Conservation (phyloP, 2,113 vertebrate species). For the Sciurus niger region DNA sequence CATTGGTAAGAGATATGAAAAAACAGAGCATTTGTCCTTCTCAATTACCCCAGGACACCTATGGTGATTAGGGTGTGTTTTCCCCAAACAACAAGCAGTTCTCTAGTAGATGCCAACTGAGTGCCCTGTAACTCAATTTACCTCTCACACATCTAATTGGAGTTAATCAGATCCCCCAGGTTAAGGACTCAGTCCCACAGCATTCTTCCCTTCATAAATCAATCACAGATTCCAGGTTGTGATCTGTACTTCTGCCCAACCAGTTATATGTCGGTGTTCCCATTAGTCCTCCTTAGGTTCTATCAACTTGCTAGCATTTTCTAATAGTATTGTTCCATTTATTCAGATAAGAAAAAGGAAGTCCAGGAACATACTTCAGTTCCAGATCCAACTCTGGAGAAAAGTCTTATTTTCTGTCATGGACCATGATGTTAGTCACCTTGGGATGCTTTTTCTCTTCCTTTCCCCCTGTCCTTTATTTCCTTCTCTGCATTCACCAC, state of each 20-base stretch:
- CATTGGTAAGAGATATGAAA: too few species aligned
- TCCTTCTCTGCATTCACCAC: not conserved
- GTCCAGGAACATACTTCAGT: not conserved
- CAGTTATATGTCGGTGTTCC: not conserved
- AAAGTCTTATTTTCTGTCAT: not conserved
- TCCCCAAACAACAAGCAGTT: not conserved
- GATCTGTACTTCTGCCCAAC: not conserved
- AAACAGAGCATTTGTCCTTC: not conserved
- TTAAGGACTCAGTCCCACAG: not conserved
- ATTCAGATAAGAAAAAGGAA: not conserved
- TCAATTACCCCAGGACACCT: not conserved
- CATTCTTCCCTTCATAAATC: not conserved
- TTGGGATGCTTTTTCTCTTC: rapidly evolving
- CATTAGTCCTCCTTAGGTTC: not conserved
- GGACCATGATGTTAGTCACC: not conserved
- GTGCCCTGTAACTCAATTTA: too few species aligned
- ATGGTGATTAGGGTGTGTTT: not conserved
- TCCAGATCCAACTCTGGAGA: not conserved
- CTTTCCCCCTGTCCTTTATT: not conserved
- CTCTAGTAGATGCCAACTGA: not conserved
- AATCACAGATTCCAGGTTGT: not conserved
- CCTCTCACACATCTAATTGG: not conserved
- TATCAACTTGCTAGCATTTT: not conserved
- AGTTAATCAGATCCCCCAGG: not conserved
- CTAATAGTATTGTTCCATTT: not conserved